These are phyloP conservation scores for Ashinkailepas kermadecensis DNA, from an alignment of 2,888 invertebrate genomes.

Conservation along the genomic window DNA sequence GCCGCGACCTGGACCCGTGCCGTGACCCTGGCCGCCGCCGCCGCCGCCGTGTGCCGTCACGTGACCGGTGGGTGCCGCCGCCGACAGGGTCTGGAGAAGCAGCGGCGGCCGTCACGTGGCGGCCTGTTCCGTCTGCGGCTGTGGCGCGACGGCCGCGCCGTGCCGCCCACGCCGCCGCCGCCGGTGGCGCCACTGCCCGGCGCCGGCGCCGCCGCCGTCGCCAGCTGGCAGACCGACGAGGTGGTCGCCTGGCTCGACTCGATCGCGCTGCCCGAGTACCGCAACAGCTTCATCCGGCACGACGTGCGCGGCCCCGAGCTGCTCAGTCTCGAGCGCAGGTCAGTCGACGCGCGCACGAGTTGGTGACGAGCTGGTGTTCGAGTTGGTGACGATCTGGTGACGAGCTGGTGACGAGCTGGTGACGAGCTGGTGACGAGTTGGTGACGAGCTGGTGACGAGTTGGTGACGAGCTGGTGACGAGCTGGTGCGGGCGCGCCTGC, in stretches of 20 bases:
- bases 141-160: conserved; percentile 28
- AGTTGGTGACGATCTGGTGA: too few relatives aligned
- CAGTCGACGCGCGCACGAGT: not conserved
- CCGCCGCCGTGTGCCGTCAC: not conserved
- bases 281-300: conserved; percentile 79
- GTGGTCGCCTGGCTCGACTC: conserved; percentile 85
- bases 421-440: too few relatives aligned
- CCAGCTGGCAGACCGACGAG: conserved; percentile 75
- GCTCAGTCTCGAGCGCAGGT: conserved; percentile 68
- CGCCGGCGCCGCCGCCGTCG: conserved; percentile 40
- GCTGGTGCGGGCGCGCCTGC: not conserved
- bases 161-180: not conserved
- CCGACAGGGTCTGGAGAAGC: conserved; percentile 23
- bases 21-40: too few relatives aligned
- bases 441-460: too few relatives aligned
- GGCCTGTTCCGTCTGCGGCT: conserved; percentile 31
- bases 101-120: conserved; percentile 32
- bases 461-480: too few relatives aligned
- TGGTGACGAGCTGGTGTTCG: too few relatives aligned
- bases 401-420: too few relatives aligned
- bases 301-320: conserved; percentile 88
- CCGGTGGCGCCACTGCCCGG: not conserved
- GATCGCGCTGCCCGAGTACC: conserved; percentile 80
- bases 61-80: not conserved
- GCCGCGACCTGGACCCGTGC: too few relatives aligned